Base-by-base conservation (phyloP, 1,140 invertebrate species). In the Amphibalanus amphitrite region DNA sequence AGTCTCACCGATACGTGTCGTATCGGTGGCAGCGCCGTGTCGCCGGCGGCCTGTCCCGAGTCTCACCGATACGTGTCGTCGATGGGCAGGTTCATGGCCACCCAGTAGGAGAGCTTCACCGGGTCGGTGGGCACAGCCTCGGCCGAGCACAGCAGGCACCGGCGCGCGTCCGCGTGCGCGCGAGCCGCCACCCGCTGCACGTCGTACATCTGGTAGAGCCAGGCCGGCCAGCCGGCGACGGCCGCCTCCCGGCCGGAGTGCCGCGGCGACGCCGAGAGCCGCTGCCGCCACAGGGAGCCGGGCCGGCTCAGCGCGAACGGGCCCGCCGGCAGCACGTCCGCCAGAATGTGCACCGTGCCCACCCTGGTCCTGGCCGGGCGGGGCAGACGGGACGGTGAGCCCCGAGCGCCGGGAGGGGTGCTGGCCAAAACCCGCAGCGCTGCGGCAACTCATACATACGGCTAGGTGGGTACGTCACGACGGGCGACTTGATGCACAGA, bases 81-180 rank as follows among this genome's bases (percentile, higher is more conserved):
- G 69, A 91, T 79, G 33, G 87, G 83, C 30, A 92, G 79, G 80
- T 89, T 90, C 73, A 86, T 85, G 67, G 87, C 87, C 67, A 90
- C 85, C 89, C 89, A 92, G 80, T 86, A 91, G 25, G 89, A 90
- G 75, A 91, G 82, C 73, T 89, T 84, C 70, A 84, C 79, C 15
- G 87, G 83, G 79, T 89, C 86, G 72, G 80, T 78, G 3, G 89
- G 88, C 73, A 28, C 28, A 26, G 33, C 71, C 3, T 28, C 25
- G 8, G 78, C 79, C 26, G 65, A 26, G 65, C 26, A 26, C 3
- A 28, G 26, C 26, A 67, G 15, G 28, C 65, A 67, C 26, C 65
- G 65, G 0, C 10, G 26, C 17, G n/a, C 65, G 26, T 28, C n/a
- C 20, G n/a, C 8, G 10, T 13, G 26, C 26, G n/a, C 65, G 3